phyloP scores from a whole-genome alignment of 2,888 invertebrate species.

The Sphaerophoria taeniata region DNA sequence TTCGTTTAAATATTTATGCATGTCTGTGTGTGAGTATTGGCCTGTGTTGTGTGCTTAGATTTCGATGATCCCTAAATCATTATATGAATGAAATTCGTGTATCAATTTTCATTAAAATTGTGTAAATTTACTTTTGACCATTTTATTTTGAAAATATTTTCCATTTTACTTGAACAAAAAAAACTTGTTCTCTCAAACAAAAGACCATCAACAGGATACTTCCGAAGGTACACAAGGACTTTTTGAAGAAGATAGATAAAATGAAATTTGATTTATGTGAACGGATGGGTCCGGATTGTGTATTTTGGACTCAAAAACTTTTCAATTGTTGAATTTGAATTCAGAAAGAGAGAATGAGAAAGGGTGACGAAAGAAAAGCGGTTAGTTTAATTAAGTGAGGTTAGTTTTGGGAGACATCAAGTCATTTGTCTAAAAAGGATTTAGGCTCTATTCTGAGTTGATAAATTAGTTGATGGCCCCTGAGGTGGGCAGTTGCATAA shows the following conservation, averaged over 20 bases:
- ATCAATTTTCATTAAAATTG: conserved; percentile 72
- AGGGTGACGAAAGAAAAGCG: conserved; percentile 13
- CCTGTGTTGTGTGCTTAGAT: not conserved
- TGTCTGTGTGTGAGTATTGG: not conserved
- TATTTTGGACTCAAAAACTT: not conserved
- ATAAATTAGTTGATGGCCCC: not conserved
- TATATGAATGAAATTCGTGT: conserved; percentile 38
- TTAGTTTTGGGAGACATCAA: conserved; percentile 7
- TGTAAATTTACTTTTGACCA: conserved; percentile 71
- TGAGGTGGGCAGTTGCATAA: not conserved
- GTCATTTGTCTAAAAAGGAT: conserved; percentile 22
- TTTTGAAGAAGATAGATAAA: not conserved
- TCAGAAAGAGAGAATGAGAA: not conserved
- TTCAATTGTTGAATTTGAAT: conserved; percentile 20
- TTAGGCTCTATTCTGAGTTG: conserved; percentile 25
- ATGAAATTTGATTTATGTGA: conserved; percentile 49
- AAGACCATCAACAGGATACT: not conserved
- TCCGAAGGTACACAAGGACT: not conserved
- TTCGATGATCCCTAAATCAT: conserved; percentile 45
- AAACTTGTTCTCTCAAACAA: conserved; percentile 27
- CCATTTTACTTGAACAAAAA: conserved; percentile 33
- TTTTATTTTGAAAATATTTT: conserved; percentile 54
- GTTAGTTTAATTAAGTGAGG: conserved; percentile 39
- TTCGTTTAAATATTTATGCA: conserved; percentile 2
- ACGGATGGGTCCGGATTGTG: not conserved